A percentile compares a stretch with the other conserved stretches of the same genome.
Conservation (phyloP, 2,113 vertebrate genomes). For the Pseudopipra pipra region DNA sequence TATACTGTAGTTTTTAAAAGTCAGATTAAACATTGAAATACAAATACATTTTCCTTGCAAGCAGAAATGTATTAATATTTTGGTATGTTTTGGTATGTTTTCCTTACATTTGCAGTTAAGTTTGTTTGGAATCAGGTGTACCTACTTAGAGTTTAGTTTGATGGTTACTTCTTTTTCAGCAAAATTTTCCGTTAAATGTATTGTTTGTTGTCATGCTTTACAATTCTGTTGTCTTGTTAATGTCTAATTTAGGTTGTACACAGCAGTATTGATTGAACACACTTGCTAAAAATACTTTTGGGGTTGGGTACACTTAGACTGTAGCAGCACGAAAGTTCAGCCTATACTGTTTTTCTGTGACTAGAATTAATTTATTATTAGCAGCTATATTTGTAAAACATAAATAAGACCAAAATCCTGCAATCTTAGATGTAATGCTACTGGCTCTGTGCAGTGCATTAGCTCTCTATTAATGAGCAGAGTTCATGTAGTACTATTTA, state of each 20-base stretch:
- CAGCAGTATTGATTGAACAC: constrained; percentile 68
- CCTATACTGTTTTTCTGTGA: constrained; percentile 21
- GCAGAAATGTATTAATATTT: background rate
- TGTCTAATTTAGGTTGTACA: constrained; percentile 61
- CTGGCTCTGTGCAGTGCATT: background rate
- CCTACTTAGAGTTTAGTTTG: background rate
- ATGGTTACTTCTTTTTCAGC: background rate
- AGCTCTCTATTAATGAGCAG: background rate
- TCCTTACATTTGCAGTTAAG: background rate
- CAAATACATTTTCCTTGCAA: background rate
- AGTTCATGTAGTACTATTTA: background rate
- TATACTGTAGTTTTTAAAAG: background rate
- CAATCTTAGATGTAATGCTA: background rate
- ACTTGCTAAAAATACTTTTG: constrained; percentile 72
- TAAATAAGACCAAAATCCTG: background rate
- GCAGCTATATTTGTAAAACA: background rate
- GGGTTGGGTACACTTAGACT: constrained; percentile 47
- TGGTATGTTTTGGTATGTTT: background rate
- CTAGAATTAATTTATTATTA: constrained; percentile 26
- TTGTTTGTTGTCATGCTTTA: constrained; percentile 54
- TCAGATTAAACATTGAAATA: background rate
- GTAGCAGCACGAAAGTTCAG: constrained; percentile 37
- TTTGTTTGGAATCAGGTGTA: background rate
- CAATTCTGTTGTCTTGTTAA: constrained; percentile 37
- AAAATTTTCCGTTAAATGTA: background rate